Conservation (phyloP, 1,140 invertebrate genomes). For the Macrobrachium nipponense region DNA sequence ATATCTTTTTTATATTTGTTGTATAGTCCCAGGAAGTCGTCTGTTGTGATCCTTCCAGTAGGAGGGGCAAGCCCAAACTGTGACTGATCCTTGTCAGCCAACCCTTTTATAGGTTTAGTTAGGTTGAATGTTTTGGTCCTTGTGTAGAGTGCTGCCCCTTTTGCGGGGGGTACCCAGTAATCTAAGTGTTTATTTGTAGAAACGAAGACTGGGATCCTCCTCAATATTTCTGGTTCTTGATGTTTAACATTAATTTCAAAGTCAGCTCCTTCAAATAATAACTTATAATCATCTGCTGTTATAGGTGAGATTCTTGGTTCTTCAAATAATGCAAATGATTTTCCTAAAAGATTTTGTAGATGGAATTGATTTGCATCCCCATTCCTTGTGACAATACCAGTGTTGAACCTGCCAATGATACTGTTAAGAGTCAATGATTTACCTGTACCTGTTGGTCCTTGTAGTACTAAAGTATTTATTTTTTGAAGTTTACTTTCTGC, state of each 20-base stretch:
- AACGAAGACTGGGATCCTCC: neutral
- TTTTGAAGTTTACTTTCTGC: conserved; percentile 1
- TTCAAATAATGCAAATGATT: neutral
- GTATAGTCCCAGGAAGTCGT: neutral
- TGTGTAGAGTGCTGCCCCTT: neutral
- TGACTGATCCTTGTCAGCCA: neutral
- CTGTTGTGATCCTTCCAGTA: neutral
- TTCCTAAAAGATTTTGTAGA: neutral
- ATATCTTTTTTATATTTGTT: neutral
- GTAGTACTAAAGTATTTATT: conserved; percentile 14
- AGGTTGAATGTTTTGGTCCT: neutral
- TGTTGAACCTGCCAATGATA: neutral
- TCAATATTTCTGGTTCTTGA: conserved; percentile 7
- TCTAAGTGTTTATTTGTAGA: neutral
- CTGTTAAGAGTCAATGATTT: neutral
- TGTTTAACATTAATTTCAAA: neutral
- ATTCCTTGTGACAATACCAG: neutral
- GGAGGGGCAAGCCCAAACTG: neutral
- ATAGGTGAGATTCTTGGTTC: neutral
- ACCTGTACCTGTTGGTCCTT: conserved; percentile 46
- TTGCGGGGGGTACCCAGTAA: neutral
- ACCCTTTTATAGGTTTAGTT: neutral
- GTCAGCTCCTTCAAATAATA: neutral
- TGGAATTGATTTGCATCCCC: conserved; percentile 5
- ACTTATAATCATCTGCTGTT: neutral